Conservation (phyloP, 2,113 vertebrate species). For the Carettochelys insculpta region DNA sequence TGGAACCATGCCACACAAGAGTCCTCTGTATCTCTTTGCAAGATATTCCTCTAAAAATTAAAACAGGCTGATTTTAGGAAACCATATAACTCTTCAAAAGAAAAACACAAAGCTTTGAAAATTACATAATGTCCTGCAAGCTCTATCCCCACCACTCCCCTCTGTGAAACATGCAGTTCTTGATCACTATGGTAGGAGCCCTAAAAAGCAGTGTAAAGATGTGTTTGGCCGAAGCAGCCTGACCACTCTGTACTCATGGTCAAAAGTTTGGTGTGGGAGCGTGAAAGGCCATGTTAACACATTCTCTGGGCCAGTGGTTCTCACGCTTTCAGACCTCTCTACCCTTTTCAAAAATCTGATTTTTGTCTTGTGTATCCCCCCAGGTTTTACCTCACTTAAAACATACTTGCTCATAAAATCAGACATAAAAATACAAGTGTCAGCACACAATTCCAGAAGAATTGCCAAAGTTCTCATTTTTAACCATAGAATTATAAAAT, state of each 20-base stretch:
- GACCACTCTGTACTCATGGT: background rate
- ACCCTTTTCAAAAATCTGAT: too few relatives aligned
- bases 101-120: background rate
- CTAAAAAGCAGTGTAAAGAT: background rate
- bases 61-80: background rate
- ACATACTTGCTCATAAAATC: too few relatives aligned
- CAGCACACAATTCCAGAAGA: too few relatives aligned
- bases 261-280: background rate
- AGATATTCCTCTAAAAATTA: background rate
- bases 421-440: too few relatives aligned
- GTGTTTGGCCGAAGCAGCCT: background rate
- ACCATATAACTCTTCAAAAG: background rate
- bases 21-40: rapidly evolving
- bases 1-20: background rate
- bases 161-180: background rate
- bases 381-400: too few relatives aligned
- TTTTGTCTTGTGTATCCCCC: too few relatives aligned
- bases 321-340: too few relatives aligned
- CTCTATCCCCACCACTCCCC: background rate
- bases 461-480: too few relatives aligned
- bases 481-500: too few relatives aligned
- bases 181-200: background rate
- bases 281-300: background rate
- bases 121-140: rapidly evolving
- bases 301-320: background rate